These are phyloP conservation scores for Hymenopus coronatus DNA, from an alignment of 2,888 invertebrate species.

Conservation along the genomic window DNA sequence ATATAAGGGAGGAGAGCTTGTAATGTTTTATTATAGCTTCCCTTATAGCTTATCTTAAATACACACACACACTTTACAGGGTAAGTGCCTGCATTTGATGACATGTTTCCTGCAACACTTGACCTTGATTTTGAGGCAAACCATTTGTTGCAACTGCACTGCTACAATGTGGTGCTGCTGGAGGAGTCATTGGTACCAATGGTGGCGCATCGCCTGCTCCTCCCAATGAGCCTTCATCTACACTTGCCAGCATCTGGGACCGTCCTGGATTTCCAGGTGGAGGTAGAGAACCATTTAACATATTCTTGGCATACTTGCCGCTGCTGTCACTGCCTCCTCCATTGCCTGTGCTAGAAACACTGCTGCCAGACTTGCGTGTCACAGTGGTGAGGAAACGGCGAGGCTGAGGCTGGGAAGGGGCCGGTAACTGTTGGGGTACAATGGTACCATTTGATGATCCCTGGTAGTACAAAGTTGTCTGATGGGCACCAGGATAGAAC, in stretches of 20 bases:
- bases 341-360: background rate
- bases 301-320: background rate
- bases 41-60: background rate
- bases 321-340: background rate
- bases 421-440: background rate
- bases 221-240: slow-evolving; percentile 12
- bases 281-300: background rate
- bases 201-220: slow-evolving; percentile 23
- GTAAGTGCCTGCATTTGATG: slow-evolving; percentile 13
- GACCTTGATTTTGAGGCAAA: background rate
- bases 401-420: background rate
- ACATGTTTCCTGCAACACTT: slow-evolving; percentile 14
- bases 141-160: background rate
- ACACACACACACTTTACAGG: background rate
- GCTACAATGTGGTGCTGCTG: background rate
- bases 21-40: background rate
- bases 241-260: background rate
- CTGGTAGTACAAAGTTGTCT: background rate
- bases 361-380: background rate
- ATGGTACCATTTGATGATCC: background rate
- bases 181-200: slow-evolving; percentile 1
- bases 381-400: slow-evolving; percentile 6
- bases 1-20: background rate
- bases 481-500: slow-evolving; percentile 9
- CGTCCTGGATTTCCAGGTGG: background rate